Base-by-base conservation (phyloP, 2,113 vertebrate genomes). In the Otis tarda region DNA sequence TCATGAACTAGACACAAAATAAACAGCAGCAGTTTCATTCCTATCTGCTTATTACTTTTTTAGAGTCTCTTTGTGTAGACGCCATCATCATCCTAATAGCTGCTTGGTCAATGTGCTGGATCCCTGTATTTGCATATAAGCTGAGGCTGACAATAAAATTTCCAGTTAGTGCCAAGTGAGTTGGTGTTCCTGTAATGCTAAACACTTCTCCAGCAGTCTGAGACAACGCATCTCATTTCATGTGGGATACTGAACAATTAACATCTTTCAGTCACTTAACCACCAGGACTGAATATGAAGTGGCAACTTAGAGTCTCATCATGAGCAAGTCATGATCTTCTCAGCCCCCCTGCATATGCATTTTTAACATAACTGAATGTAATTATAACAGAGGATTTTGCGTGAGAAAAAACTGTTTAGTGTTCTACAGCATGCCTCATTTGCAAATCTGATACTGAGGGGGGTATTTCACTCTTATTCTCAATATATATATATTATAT, bases 161-260 rank as follows among this genome's bases (percentile, higher is more conserved):
- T 93, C 79, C 59, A 95, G 28, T 63, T 80, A 79, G 45, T 61
- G 70, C 78, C 70, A 77, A 93, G 28, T 94, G 84, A 93, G 75
- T 79, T 88, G 91, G 67, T 88, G 93, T 85, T 95, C 71, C 65
- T 87, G 57, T 24, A 93, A 94, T 83, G 78, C 67, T 63, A 93
- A 93, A 74, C 74, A 80, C 49, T 95, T 89, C 61, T 82, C 31
- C 19, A 74, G 87, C 0, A 10, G n/a, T 47, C 83, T 91, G 87
- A 95, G 91, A 82, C 77, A 87, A 94, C 27, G 61, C 65, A 89
- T 91, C 74, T 84, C 43, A 71, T 89, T 84, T 91, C 81, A 61
- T 27, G 82, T 91, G 78, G 87, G 84, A 79, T 87, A 87, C 35
- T 22, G 55, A 87, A 93, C 87, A 94, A 91, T 95, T 93, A 95